These are phyloP conservation scores for Tribolium madens DNA, from an alignment of 1,140 invertebrate species.

Conservation along the genomic window DNA sequence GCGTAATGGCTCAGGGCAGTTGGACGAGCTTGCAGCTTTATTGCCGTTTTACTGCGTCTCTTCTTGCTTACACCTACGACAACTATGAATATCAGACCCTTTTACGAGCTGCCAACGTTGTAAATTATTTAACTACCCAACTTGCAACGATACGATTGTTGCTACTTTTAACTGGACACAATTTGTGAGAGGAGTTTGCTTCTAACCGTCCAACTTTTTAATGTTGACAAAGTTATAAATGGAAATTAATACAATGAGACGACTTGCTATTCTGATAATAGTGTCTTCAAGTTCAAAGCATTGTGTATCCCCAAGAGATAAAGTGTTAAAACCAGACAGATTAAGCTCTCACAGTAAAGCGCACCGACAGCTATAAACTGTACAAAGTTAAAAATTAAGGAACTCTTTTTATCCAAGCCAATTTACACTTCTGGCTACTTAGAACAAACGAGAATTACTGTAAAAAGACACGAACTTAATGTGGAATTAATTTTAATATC, in stretches of 20 bases:
- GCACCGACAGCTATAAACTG: background rate
- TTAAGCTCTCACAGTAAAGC: background rate
- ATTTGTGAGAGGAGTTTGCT: background rate
- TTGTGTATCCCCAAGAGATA: background rate
- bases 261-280: background rate
- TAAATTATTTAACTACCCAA: slow-evolving; percentile 35
- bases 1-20: slow-evolving; percentile 42
- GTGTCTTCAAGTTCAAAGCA: background rate
- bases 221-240: background rate
- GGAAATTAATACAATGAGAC: background rate
- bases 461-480: too few species aligned
- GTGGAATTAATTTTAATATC: too few species aligned
- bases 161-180: slow-evolving; percentile 2
- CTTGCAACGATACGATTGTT: slow-evolving; percentile 6
- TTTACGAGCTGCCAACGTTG: slow-evolving; percentile 22
- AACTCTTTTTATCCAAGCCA: background rate
- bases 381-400: background rate
- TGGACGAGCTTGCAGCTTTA: slow-evolving; percentile 45
- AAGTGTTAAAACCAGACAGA: background rate
- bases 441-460: background rate
- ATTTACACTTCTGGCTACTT: background rate
- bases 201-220: background rate
- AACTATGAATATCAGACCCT: slow-evolving; percentile 29
- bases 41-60: slow-evolving; percentile 44
- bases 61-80: slow-evolving; percentile 44